Percentiles rank a stretch among this genome's conserved stretches.
These are phyloP conservation scores for Nesoenas mayeri DNA, from an alignment of 2,113 vertebrate species.

Conservation along the genomic window DNA sequence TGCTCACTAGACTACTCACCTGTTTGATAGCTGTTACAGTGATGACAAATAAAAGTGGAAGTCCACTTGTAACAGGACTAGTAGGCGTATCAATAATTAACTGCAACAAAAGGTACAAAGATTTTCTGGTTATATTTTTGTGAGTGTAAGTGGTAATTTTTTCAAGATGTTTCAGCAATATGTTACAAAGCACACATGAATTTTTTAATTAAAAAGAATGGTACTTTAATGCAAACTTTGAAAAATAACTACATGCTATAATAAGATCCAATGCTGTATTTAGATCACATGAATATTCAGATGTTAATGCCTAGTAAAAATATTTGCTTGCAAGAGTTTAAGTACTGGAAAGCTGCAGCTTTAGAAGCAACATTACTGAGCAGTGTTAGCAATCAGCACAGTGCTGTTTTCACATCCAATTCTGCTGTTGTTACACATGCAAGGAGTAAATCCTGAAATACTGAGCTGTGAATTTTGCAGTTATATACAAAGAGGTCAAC, in stretches of 20 bases:
- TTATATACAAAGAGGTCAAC: neutral
- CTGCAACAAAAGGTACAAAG: conserved; percentile 70
- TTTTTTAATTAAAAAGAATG: neutral
- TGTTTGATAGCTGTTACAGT: conserved; percentile 97
- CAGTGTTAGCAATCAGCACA: neutral
- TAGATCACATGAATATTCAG: neutral
- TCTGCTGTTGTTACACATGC: neutral
- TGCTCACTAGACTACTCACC: conserved; percentile 67
- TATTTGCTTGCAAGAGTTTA: neutral
- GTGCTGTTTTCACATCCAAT: neutral
- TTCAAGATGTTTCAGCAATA: neutral
- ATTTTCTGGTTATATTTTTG: neutral
- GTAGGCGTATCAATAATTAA: conserved; percentile 98
- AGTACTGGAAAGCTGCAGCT: neutral
- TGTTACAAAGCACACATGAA: neutral
- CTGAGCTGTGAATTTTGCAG: neutral
- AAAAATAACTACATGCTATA: neutral
- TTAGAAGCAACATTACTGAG: neutral
- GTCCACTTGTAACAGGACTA: conserved; percentile 94
- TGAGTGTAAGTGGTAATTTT: neutral
- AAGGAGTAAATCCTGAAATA: neutral
- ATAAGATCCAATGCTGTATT: neutral
- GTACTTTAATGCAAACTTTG: neutral
- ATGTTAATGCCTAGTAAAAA: neutral
- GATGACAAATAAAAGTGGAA: conserved; percentile 97